These are phyloP conservation scores for Oopsacas minuta DNA, from an alignment of 37 sponge, comb jelly and placozoan genomes.

Conservation along the genomic window DNA sequence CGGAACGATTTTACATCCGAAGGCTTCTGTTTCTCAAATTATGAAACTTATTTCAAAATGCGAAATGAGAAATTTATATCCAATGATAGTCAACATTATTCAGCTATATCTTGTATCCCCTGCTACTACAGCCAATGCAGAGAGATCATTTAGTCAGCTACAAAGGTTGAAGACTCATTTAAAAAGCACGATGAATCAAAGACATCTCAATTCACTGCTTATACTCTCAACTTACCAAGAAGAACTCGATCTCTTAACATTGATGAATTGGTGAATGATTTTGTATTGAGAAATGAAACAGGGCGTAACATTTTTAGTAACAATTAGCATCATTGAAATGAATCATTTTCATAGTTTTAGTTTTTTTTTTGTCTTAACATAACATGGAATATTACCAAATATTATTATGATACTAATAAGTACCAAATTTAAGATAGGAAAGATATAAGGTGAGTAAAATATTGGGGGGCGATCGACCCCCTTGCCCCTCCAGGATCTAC, in stretches of 20 bases:
- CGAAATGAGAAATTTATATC: not conserved
- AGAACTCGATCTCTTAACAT: too few species aligned
- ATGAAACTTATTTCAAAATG: not conserved
- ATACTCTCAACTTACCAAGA: not conserved
- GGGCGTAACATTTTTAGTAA: too few species aligned
- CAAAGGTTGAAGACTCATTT: not conserved
- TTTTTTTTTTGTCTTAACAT: too few species aligned
- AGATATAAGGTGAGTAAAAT: not conserved
- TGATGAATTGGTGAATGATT: too few species aligned
- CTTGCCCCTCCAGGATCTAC: not conserved
- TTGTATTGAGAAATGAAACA: too few species aligned
- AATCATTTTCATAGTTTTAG: too few species aligned
- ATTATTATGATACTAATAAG: too few species aligned
- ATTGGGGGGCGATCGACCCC: not conserved
- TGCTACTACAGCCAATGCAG: not conserved
- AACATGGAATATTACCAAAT: too few species aligned
- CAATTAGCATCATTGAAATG: too few species aligned
- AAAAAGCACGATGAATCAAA: not conserved
- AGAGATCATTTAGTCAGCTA: not conserved
- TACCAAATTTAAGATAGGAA: not conserved
- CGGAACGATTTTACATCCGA: not conserved
- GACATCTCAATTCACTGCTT: not conserved
- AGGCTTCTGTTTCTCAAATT: not conserved
- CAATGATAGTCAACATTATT: not conserved
- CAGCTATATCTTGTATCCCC: not conserved